Evolutionary conservation across 2,888 invertebrate genomes (phyloP), one percentile per base, ranked within the genome.

Genomic region (Autographa pulchrina): DNA sequence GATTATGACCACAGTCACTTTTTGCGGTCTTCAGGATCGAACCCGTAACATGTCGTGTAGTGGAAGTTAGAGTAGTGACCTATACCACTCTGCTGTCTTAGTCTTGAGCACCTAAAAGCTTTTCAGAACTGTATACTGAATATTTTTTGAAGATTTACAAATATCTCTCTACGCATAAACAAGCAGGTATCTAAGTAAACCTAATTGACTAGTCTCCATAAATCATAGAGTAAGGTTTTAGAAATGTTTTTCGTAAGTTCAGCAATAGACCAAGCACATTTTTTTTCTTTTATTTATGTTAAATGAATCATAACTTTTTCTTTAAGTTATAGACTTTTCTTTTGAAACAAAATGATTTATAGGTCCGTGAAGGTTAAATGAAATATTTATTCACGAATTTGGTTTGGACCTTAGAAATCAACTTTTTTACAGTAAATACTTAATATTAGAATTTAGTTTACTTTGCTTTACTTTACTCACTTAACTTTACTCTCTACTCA

Each of bases 271-370:
- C 31, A 56, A n/a, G 65, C 56, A 77, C 62, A 66, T 67, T 67
- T 67, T 67, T 67, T 65, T 58, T 31, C 56, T n/a, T 43, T 69
- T 78, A 78, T 80, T 75, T 65, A 80, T 70, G 56, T 67, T 56
- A 60, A 58, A 78, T 74, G 58, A 66, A 77, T 68, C 59, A 60
- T 69, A 64, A 65, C 59, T 80, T 75, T 64, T 75, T 75, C 58
- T 78, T 75, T 65, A 41, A 77, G 80, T 68, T 62, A 70, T 4
- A 16, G 52, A 54, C 54, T 59, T 62, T 79, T 62, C 18, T 38
- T 64, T 64, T 68, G 58, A 66, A 69, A 66, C 66, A 62, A 75
- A 75, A 75, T 65, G 20, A 18, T 56, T 38, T 58, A 62, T 41
- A 68, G 54, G 20, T 56, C 8, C 25, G 48, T 20, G 18, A 56